These are phyloP conservation scores for Rhadina sibilatrix DNA, from an alignment of 2,113 vertebrate species.

Conservation along the genomic window DNA sequence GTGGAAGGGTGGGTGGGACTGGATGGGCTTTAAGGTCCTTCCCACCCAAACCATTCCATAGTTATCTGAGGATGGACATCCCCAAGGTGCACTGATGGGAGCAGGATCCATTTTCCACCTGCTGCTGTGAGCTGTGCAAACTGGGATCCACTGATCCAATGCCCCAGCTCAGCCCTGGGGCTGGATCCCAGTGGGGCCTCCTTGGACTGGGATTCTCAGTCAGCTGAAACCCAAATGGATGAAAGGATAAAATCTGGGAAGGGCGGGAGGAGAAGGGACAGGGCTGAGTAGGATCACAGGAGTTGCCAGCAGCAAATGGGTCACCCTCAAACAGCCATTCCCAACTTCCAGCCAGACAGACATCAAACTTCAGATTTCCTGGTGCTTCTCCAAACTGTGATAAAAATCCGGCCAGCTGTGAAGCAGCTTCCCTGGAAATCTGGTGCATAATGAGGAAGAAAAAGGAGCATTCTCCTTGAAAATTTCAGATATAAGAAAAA, in stretches of 20 bases:
- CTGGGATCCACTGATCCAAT: background rate
- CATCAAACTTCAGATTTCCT: background rate
- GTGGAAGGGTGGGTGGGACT: fast-evolving
- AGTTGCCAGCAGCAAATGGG: background rate
- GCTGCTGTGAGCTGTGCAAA: background rate
- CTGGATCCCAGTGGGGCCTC: background rate
- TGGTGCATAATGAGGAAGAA: background rate
- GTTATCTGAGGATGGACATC: background rate
- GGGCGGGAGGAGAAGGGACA: background rate
- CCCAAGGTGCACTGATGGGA: background rate
- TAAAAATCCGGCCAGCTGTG: background rate
- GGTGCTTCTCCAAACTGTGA: background rate
- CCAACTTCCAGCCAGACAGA: background rate
- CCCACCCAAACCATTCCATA: background rate
- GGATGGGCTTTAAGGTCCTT: fast-evolving
- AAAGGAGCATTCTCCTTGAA: background rate
- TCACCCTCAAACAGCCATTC: background rate
- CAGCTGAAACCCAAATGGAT: background rate
- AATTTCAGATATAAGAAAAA: background rate
- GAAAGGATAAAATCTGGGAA: background rate
- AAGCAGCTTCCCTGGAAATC: background rate
- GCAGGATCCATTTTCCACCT: background rate
- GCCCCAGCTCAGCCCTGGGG: background rate
- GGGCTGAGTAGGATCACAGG: background rate
- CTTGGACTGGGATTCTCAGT: background rate